Conservation (phyloP, 2,113 vertebrate species). For the Sardina pilchardus region DNA sequence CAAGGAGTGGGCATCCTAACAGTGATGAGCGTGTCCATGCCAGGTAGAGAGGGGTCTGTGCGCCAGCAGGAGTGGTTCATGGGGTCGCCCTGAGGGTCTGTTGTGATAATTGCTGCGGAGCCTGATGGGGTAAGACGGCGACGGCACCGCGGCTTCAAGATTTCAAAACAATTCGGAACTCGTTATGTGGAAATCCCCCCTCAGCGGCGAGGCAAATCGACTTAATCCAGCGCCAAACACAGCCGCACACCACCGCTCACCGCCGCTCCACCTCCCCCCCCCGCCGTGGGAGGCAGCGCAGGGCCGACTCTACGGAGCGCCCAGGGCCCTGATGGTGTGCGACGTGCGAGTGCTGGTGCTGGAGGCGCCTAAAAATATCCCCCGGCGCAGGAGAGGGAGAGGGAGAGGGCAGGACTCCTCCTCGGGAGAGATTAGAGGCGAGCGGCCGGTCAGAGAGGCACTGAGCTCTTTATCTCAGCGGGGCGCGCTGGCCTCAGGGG, state of each 20-base stretch:
- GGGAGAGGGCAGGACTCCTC: constrained; percentile 23
- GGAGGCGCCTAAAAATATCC: constrained; percentile 12
- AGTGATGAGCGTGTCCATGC: not conserved
- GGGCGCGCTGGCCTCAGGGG: constrained; percentile 1
- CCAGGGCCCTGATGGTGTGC: not conserved
- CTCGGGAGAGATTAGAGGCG: constrained; percentile 55
- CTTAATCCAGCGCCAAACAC: not conserved
- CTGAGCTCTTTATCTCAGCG: constrained; percentile 52
- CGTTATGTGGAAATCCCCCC: not conserved
- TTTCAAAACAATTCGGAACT: not conserved
- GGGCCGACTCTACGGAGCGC: not conserved
- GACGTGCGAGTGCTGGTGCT: not conserved
- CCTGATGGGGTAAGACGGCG: not conserved
- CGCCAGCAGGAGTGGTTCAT: not conserved
- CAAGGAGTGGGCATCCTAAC: not conserved
- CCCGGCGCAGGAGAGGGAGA: constrained; percentile 20
- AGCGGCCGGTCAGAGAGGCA: constrained; percentile 37
- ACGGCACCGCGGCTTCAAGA: not conserved
- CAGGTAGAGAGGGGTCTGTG: not conserved
- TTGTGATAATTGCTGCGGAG: not conserved
- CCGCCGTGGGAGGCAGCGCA: not conserved
- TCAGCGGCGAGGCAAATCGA: not conserved
- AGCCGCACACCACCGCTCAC: too few relatives aligned
- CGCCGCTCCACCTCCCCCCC: not conserved
- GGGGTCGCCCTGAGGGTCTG: not conserved